Conservation (phyloP, 2,797 vertebrate genomes). For the Paramormyrops hopkinsi region DNA sequence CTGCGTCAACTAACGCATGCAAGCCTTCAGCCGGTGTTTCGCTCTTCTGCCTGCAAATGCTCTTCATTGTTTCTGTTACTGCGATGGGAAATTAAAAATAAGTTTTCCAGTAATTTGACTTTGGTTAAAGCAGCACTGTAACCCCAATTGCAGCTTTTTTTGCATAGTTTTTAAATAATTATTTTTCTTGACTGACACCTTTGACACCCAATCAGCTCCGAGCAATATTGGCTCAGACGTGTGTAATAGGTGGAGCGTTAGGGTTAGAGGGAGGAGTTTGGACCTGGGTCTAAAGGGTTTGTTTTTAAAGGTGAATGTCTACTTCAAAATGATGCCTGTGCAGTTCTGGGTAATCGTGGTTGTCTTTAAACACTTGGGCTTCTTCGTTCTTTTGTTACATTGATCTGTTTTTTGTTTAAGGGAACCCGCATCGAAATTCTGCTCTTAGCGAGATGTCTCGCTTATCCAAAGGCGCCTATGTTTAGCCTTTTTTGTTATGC, state of each 20-base stretch:
- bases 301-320: background rate
- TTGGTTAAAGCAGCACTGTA: slow-evolving; percentile 21
- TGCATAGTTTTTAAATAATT: slow-evolving; percentile 22
- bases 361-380: background rate
- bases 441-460: background rate
- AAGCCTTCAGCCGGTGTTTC: background rate
- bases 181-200: slow-evolving; percentile 32
- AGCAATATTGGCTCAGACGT: slow-evolving; percentile 13
- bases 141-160: slow-evolving; percentile 29
- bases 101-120: slow-evolving; percentile 6
- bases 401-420: background rate
- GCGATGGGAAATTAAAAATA: slow-evolving; percentile 16
- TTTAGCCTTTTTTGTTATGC: background rate
- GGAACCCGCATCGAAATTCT: background rate
- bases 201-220: slow-evolving; percentile 36
- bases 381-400: background rate
- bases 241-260: slow-evolving; percentile 17
- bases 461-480: background rate
- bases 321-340: background rate
- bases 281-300: background rate
- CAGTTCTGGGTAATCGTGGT: background rate
- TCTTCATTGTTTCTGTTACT: background rate
- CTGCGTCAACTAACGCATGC: background rate
- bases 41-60: background rate
- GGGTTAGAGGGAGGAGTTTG: slow-evolving; percentile 2